Percentiles rank a stretch among this genome's conserved stretches.
These are phyloP conservation scores for Gymnocypris eckloni DNA, from an alignment of 2,797 vertebrate species.

Conservation along the genomic window DNA sequence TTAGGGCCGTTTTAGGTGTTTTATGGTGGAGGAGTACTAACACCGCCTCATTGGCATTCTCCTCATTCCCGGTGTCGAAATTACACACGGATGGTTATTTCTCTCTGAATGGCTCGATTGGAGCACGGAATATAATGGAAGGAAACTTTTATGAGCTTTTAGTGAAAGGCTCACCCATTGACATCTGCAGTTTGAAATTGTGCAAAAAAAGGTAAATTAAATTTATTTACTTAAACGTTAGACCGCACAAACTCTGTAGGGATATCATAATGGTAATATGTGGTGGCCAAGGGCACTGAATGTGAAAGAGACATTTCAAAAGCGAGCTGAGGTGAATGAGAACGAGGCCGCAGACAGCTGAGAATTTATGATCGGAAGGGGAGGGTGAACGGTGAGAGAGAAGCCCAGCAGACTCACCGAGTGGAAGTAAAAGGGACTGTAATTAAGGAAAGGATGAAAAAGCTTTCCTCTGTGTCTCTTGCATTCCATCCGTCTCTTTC, in stretches of 20 bases:
- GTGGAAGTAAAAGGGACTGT: slow-evolving; percentile 55
- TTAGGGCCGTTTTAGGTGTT: slow-evolving; percentile 22
- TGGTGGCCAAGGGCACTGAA: slow-evolving; percentile 15
- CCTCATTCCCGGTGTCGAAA: not conserved
- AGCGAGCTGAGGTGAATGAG: slow-evolving; percentile 30
- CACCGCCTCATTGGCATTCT: slow-evolving; percentile 45
- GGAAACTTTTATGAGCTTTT: slow-evolving; percentile 51
- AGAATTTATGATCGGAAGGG: slow-evolving; percentile 46
- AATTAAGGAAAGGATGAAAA: slow-evolving; percentile 52
- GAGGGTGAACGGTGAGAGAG: not conserved
- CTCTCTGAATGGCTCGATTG: slow-evolving; percentile 25
- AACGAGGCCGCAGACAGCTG: slow-evolving; percentile 34
- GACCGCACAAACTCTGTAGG: slow-evolving; percentile 18
- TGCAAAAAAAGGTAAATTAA: not conserved
- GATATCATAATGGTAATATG: slow-evolving; percentile 24
- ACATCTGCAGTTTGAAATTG: not conserved
- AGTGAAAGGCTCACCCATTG: slow-evolving; percentile 5
- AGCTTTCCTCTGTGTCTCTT: slow-evolving; percentile 33
- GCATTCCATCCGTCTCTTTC: slow-evolving; percentile 31
- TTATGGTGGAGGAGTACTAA: slow-evolving; percentile 28
- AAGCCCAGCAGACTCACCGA: slow-evolving; percentile 44
- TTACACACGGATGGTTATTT: slow-evolving; percentile 19
- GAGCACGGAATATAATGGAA: slow-evolving; percentile 25
- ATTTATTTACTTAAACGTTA: slow-evolving; percentile 29
- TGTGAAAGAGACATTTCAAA: slow-evolving; percentile 39